A percentile compares a stretch with the other conserved stretches of the same genome.
Conservation (phyloP, 37 sponge, comb jelly and placozoan genomes). For the Aphrocallistes beatrix region DNA sequence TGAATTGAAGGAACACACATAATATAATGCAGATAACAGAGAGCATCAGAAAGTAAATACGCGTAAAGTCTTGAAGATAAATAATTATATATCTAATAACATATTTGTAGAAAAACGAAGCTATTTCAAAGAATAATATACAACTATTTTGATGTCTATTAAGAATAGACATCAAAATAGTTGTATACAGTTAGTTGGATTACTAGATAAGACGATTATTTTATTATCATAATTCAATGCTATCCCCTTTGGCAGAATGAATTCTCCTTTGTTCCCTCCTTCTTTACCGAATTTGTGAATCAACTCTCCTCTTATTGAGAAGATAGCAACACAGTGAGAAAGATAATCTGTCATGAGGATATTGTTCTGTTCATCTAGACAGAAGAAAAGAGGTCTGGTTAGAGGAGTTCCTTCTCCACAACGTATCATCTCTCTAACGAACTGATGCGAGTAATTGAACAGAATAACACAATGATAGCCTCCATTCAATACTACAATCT, state of each 20-base stretch:
- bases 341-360: background rate
- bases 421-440: background rate
- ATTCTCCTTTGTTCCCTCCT: background rate
- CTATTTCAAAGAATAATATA: no score
- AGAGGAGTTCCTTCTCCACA: background rate
- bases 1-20: no score
- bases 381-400: background rate
- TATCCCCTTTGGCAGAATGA: background rate
- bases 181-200: background rate
- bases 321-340: background rate
- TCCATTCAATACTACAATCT: background rate
- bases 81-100: no score
- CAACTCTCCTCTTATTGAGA: background rate
- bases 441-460: background rate
- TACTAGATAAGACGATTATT: background rate
- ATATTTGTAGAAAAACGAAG: no score
- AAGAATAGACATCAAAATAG: no score
- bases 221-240: background rate
- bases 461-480: background rate
- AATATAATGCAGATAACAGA: no score
- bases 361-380: background rate
- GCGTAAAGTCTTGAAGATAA: no score
- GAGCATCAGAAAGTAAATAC: no score
- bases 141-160: no score
- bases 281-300: background rate